These are phyloP conservation scores for Drosophila anomalipes DNA, from an alignment of 2,888 invertebrate species.

Conservation along the genomic window DNA sequence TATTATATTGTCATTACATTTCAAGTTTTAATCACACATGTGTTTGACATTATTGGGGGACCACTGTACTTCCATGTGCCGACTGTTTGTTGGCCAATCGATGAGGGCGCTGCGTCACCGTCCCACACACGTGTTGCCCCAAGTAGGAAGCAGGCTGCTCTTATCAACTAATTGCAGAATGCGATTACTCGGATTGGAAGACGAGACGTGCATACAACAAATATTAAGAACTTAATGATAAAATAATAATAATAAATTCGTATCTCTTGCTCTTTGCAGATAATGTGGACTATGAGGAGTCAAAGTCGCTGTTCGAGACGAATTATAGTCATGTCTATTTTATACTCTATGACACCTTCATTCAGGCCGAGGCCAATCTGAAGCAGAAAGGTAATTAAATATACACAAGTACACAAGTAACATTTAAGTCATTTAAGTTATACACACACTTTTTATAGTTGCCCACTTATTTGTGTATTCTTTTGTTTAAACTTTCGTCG, in stretches of 20 bases:
- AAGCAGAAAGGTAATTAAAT: constrained; percentile 93
- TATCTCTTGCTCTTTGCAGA: constrained; percentile 87
- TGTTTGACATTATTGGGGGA: background rate
- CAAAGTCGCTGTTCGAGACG: constrained; percentile 96
- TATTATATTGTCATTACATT: too few relatives aligned
- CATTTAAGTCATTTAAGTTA: background rate
- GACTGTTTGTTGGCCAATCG: constrained; percentile 24
- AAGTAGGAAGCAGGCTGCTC: constrained; percentile 6
- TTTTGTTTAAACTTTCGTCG: constrained; percentile 43
- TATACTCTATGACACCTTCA: constrained; percentile 97
- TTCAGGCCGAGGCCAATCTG: constrained; percentile 95
- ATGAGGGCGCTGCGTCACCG: constrained; percentile 40
- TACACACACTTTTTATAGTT: constrained; percentile 6
- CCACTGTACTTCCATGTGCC: constrained; percentile 15
- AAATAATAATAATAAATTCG: background rate
- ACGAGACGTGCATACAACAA: background rate
- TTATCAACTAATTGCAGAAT: constrained; percentile 22
- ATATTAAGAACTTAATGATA: background rate
- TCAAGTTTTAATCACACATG: background rate
- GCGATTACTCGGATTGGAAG: constrained; percentile 4
- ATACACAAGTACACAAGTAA: background rate
- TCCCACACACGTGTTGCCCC: constrained; percentile 40
- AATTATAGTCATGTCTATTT: constrained; percentile 98
- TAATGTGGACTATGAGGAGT: constrained; percentile 94
- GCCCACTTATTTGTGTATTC: constrained; percentile 21